Evolutionary conservation across 2,113 vertebrate genomes (phyloP).

Genomic region (Austrofundulus limnaeus): DNA sequence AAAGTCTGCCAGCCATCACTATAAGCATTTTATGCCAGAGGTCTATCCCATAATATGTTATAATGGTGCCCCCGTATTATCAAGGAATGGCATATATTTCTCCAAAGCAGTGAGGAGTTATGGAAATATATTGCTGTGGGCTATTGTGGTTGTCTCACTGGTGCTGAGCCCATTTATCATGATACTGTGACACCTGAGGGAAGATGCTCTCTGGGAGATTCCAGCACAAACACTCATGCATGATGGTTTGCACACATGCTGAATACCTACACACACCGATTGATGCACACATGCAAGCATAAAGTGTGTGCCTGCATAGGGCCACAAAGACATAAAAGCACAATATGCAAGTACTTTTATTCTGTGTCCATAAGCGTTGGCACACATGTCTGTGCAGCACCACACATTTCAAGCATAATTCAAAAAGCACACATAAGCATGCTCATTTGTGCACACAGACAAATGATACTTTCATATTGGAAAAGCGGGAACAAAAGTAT

Average conservation of each 20-base stretch:
- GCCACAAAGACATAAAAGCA: slow-evolving; percentile 17
- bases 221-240: slow-evolving; percentile 45
- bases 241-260: slow-evolving; percentile 10
- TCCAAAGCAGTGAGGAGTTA: slow-evolving; percentile 65
- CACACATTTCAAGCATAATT: neutral
- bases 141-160: slow-evolving; percentile 69
- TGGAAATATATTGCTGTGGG: slow-evolving; percentile 75
- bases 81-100: slow-evolving; percentile 65
- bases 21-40: slow-evolving; percentile 53
- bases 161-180: slow-evolving; percentile 72
- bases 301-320: slow-evolving; percentile 3
- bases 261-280: neutral
- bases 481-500: slow-evolving; percentile 12
- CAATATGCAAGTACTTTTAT: neutral
- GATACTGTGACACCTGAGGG: slow-evolving; percentile 67
- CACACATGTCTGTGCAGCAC: slow-evolving; percentile 11
- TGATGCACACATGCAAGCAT: neutral
- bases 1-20: slow-evolving; percentile 34
- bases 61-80: slow-evolving; percentile 66
- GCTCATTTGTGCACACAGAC: slow-evolving; percentile 6
- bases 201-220: slow-evolving; percentile 55
- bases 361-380: neutral
- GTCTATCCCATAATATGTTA: slow-evolving; percentile 59
- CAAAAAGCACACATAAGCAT: neutral
- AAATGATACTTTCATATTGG: neutral